phyloP scores from a whole-genome alignment of 2,113 vertebrate species.

The Platysternon megacephalum region DNA sequence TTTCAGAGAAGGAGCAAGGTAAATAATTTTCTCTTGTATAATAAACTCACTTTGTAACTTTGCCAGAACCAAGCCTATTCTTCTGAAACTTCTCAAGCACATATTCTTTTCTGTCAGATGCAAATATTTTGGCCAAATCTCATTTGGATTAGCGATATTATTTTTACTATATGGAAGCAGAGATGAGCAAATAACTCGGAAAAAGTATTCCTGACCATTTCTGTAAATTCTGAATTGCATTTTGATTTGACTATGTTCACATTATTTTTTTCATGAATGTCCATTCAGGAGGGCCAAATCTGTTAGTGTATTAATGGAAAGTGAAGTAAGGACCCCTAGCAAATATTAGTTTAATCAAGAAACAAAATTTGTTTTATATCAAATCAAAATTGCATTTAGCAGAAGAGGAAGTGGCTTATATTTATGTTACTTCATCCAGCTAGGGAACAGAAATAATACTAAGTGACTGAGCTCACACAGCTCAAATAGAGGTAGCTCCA shows the following conservation, averaged over 20 bases:
- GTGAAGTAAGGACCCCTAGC: background rate
- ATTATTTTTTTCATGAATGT: background rate
- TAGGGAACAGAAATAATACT: background rate
- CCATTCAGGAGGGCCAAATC: background rate
- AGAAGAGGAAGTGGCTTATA: background rate
- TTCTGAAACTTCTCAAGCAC: background rate
- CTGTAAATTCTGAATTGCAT: background rate
- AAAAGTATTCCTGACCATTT: background rate
- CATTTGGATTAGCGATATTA: background rate
- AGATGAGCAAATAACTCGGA: background rate
- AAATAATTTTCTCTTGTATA: background rate
- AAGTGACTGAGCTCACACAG: background rate
- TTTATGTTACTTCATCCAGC: background rate
- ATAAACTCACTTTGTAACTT: rapidly evolving
- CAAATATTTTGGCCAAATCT: background rate
- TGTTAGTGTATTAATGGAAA: background rate
- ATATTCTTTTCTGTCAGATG: rapidly evolving
- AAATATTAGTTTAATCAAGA: background rate
- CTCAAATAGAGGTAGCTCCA: background rate
- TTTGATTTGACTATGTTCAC: background rate
- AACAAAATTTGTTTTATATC: background rate
- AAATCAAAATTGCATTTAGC: background rate
- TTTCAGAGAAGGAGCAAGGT: background rate
- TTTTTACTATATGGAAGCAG: rapidly evolving
- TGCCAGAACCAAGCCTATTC: background rate